phyloP scores from a whole-genome alignment of 2,797 vertebrate genomes.

The Hipposideros larvatus region DNA sequence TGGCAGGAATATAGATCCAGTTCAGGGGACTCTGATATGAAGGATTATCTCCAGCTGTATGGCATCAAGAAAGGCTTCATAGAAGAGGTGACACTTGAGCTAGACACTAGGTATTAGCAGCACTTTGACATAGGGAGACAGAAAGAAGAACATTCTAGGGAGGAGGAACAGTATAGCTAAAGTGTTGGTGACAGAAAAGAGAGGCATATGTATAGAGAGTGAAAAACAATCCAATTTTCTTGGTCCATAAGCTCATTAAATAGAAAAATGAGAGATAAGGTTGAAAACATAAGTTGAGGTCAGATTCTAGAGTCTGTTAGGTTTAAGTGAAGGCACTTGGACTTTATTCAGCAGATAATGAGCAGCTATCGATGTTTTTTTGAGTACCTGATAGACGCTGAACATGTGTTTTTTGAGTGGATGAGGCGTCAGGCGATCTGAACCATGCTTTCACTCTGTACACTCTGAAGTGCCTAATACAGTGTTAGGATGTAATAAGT shows the following conservation, averaged over 20 bases:
- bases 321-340: not conserved
- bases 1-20: not conserved
- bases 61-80: not conserved
- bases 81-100: not conserved
- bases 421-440: not conserved
- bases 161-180: not conserved
- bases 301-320: not conserved
- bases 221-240: not conserved
- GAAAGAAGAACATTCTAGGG: not conserved
- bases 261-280: not conserved
- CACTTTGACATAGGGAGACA: not conserved
- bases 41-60: not conserved
- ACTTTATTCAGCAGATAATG: not conserved
- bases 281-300: not conserved
- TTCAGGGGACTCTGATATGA: not conserved
- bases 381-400: not conserved
- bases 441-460: not conserved
- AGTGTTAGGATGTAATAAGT: not conserved
- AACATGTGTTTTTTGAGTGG: not conserved
- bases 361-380: not conserved
- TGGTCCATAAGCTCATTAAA: not conserved
- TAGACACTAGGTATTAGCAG: not conserved
- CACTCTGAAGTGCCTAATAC: not conserved
- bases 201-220: not conserved
- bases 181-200: not conserved